Conservation (phyloP, 2,888 invertebrate species). For the Caenorhabditis sp. region DNA sequence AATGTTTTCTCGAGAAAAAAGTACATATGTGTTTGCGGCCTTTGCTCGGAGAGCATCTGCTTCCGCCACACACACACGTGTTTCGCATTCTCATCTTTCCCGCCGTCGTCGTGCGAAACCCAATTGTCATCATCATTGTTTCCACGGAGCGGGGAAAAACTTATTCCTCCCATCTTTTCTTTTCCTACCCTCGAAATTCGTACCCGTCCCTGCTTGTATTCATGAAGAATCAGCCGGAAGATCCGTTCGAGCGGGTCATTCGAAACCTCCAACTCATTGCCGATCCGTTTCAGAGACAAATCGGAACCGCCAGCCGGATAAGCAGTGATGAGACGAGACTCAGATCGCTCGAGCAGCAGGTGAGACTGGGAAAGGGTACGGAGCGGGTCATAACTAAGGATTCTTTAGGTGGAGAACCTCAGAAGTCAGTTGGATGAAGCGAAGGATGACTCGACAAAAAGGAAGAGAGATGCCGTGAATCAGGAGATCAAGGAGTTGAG, state of each 20-base stretch:
- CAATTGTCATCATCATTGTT: constrained; percentile 43
- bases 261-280: constrained; percentile 43
- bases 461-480: constrained; percentile 33
- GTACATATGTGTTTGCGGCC: not conserved
- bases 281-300: constrained; percentile 37
- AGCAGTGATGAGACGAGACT: constrained; percentile 44
- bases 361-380: no score
- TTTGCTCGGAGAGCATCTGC: constrained; percentile 10
- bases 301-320: constrained; percentile 29
- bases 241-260: constrained; percentile 42
- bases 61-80: constrained; percentile 30
- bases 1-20: constrained; percentile 8
- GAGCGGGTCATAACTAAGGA: no score
- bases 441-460: constrained; percentile 31
- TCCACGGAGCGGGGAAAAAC: not conserved
- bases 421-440: constrained; percentile 74
- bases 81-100: constrained; percentile 43
- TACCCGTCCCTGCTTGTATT: not conserved
- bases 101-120: not conserved
- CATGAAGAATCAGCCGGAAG: not conserved
- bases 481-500: constrained; percentile 62
- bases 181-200: not conserved
- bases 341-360: constrained; percentile 51
- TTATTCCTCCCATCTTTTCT: not conserved
- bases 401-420: constrained; percentile 72